phyloP scores from a whole-genome alignment of 2,113 vertebrate species.

The Epinephelus cyanopodus region DNA sequence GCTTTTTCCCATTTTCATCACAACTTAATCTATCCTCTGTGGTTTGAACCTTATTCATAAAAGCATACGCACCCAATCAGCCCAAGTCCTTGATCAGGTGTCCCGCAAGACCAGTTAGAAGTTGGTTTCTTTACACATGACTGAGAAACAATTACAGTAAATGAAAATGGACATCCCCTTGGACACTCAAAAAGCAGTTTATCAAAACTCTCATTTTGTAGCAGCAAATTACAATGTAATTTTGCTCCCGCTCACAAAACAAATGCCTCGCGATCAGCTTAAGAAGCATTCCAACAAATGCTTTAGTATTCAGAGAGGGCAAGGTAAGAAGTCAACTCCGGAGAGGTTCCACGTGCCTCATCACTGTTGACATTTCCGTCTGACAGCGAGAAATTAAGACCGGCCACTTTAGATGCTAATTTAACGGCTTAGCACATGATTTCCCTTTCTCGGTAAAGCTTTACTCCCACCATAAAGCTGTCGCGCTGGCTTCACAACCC shows the following conservation, averaged over 20 bases:
- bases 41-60: constrained; percentile 16
- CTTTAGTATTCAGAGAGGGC: constrained; percentile 23
- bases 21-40: constrained; percentile 29
- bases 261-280: constrained; percentile 44
- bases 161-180: constrained; percentile 68
- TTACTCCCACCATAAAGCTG: constrained; percentile 67
- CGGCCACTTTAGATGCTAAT: constrained; percentile 73
- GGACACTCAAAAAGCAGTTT: constrained; percentile 58
- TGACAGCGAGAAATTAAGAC: constrained; percentile 66
- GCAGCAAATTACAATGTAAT: constrained; percentile 48
- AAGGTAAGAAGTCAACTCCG: constrained; percentile 25
- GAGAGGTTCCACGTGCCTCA: constrained; percentile 43
- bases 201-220: constrained; percentile 62
- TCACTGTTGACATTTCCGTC: constrained; percentile 65
- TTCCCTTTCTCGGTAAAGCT: constrained; percentile 63
- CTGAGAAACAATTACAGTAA: constrained; percentile 62
- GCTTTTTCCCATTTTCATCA: constrained; percentile 31
- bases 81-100: constrained; percentile 33
- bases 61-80: constrained; percentile 38
- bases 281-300: constrained; percentile 43
- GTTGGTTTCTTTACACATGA: constrained; percentile 52
- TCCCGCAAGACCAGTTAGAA: constrained; percentile 51
- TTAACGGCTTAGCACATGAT: constrained; percentile 69
- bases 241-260: constrained; percentile 29
- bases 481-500: constrained; percentile 44